Evolutionary conservation across 92 coral and sea anemone genomes (phyloP).

Genomic region (Hydrozoanthus gracilis): DNA sequence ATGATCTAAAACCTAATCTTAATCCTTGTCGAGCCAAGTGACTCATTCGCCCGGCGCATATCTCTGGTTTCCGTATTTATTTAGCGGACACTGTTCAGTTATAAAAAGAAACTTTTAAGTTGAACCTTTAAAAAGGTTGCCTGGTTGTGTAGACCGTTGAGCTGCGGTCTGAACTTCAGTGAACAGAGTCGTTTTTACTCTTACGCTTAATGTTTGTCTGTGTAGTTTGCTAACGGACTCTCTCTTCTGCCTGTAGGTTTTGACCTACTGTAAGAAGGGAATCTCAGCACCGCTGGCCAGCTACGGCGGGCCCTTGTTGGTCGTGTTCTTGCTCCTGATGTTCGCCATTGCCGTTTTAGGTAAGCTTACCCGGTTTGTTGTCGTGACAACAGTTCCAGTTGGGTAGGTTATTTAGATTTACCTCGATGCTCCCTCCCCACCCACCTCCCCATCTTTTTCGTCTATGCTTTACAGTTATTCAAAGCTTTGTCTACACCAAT

Average conservation of each 20-base stretch:
- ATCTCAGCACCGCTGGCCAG: constrained; percentile 43
- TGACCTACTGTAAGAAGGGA: constrained; percentile 44
- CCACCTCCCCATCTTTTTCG: background rate
- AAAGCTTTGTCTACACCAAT: no score
- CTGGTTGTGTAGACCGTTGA: no score
- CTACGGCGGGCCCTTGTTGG: constrained; percentile 34
- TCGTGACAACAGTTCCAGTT: background rate
- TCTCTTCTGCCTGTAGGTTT: constrained; percentile 2
- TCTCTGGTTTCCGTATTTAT: no score
- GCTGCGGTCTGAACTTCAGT: background rate
- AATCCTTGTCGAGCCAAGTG: no score
- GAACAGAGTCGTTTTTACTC: background rate
- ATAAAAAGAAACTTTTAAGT: no score
- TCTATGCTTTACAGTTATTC: background rate
- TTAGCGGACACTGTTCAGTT: no score
- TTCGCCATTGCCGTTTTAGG: constrained; percentile 17
- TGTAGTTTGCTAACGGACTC: background rate
- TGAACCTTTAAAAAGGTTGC: no score
- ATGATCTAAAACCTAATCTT: no score
- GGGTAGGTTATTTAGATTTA: no score
- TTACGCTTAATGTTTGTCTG: background rate
- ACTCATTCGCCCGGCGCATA: no score
- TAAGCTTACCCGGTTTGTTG: constrained; percentile 11
- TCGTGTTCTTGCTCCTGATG: constrained; percentile 14
- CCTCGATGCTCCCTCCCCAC: no score